Evolutionary conservation across 2,888 invertebrate genomes (phyloP).

Genomic region (Lissonota sp.): DNA sequence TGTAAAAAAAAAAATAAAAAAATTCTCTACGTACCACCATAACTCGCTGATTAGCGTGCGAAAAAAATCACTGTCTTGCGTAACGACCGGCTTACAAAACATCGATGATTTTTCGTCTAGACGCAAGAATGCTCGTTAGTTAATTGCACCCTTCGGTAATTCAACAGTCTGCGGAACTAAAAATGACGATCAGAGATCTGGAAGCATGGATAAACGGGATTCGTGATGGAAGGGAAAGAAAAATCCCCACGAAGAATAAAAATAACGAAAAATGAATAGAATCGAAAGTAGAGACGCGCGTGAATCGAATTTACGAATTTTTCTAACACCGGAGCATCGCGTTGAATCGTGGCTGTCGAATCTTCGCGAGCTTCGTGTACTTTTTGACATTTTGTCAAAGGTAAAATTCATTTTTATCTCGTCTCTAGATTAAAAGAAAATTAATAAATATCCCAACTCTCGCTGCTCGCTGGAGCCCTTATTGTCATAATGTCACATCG

Average conservation of each 20-base stretch:
- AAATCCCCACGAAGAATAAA: neutral
- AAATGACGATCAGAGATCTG: neutral
- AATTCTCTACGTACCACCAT: no score
- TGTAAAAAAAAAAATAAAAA: no score
- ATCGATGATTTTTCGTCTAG: neutral
- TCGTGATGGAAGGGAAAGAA: neutral
- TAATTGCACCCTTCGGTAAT: conserved; percentile 3
- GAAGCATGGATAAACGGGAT: conserved; percentile 5
- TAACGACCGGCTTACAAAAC: no score
- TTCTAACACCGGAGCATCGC: neutral
- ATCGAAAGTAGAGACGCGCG: no score
- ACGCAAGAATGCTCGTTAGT: conserved; percentile 19
- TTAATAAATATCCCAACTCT: neutral
- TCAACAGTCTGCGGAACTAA: conserved; percentile 9
- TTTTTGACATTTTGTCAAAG: neutral
- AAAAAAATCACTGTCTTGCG: no score
- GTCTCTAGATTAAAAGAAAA: neutral
- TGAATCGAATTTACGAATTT: neutral
- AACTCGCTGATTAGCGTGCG: no score
- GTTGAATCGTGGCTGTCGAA: conserved; percentile 13
- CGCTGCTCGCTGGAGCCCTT: conserved; percentile 19
- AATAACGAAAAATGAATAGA: conserved; percentile 16
- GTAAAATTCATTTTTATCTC: conserved; percentile 5
- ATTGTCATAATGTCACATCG: conserved; percentile 68
- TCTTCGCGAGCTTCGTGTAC: neutral